A percentile compares a stretch with the other conserved stretches of the same genome.
These are phyloP conservation scores for Dryadula phaetusa DNA, from an alignment of 2,888 invertebrate genomes.

Conservation along the genomic window DNA sequence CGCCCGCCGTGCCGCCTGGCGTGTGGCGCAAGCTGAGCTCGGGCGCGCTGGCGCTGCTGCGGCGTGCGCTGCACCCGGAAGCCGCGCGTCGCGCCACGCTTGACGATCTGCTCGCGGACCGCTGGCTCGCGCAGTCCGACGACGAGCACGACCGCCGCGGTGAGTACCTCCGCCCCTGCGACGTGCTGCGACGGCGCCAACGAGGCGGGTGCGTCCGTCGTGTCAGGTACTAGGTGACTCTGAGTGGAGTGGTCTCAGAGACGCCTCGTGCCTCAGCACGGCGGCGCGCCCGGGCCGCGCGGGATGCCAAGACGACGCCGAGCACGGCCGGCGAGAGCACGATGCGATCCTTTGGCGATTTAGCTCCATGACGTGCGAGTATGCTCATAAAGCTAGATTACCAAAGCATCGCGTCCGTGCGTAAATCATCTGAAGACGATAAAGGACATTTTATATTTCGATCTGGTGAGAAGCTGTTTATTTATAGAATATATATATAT, in stretches of 20 bases:
- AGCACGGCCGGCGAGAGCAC: constrained; percentile 53
- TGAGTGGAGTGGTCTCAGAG: constrained; percentile 86
- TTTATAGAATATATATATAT: too few relatives aligned
- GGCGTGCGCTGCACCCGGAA: constrained; percentile 88
- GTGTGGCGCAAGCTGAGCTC: constrained; percentile 94
- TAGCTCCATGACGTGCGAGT: constrained; percentile 91
- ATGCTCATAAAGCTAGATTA: constrained; percentile 97
- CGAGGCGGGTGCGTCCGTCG: constrained; percentile 52
- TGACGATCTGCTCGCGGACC: constrained; percentile 88
- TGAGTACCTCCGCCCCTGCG: constrained; percentile 18
- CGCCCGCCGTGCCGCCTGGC: constrained; percentile 86
- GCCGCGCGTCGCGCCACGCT: constrained; percentile 88
- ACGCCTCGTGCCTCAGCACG: constrained; percentile 81
- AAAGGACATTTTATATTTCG: too few relatives aligned
- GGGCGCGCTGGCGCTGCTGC: constrained; percentile 89
- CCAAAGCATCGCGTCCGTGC: constrained; percentile 90
- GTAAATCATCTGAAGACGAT: constrained; percentile 43
- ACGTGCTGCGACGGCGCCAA: not conserved
- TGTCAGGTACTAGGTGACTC: constrained; percentile 95
- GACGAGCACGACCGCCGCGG: constrained; percentile 8
- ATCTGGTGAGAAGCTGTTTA: too few relatives aligned
- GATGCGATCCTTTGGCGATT: constrained; percentile 93
- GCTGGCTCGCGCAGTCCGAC: constrained; percentile 71
- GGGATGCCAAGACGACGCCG: constrained; percentile 23
- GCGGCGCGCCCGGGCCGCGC: constrained; percentile 48